Evolutionary conservation across 2,888 invertebrate species (phyloP), one percentile per base, ranked within the genome.

Genomic region (Dryobotodes eremita): DNA sequence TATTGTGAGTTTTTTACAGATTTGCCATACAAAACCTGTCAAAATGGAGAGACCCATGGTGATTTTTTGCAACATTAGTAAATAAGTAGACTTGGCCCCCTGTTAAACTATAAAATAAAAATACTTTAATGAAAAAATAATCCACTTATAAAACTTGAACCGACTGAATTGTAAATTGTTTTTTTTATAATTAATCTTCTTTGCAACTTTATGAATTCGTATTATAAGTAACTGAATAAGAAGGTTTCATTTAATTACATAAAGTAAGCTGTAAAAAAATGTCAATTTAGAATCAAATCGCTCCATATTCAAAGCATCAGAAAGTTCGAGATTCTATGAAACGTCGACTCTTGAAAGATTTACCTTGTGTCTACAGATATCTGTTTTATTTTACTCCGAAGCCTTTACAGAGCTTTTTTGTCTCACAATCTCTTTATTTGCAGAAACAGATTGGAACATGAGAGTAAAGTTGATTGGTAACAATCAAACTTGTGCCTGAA

Each of bases 401-500:
- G 20, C 59, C 59, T 77, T 75, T 73, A 31, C 59, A 20, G 15
- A 75, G 17, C 26, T 48, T 75, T 80, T 80, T 65, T 55, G 42
- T 66, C 59, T 75, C 48, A 61, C 59, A 84, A 73, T 72, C 71
- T 86, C 77, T 82, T 82, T 86, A 85, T 80, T 86, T 85, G 71
- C 66, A 75, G 71, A 82, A 80, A 72, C 74, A 85, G 77, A 86
- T 86, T 82, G 77, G 42, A 83, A 87, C 81, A 77, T 64, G 77
- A 74, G 73, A 55, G 74, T 83, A 61, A 72, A 82, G 66, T 76
- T 77, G 82, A 86, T 85, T 79, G 83, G 65, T 71, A 77, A 55
- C 57, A 75, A 77, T 86, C 53, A 73, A 75, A 78, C 68, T 57
- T 64, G 48, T 70, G 31, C 48, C 65, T 80, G 42, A 70, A 75